Evolutionary conservation across 2,797 vertebrate species (phyloP), one percentile per base, ranked within the genome.

Genomic region (Falco cherrug): DNA sequence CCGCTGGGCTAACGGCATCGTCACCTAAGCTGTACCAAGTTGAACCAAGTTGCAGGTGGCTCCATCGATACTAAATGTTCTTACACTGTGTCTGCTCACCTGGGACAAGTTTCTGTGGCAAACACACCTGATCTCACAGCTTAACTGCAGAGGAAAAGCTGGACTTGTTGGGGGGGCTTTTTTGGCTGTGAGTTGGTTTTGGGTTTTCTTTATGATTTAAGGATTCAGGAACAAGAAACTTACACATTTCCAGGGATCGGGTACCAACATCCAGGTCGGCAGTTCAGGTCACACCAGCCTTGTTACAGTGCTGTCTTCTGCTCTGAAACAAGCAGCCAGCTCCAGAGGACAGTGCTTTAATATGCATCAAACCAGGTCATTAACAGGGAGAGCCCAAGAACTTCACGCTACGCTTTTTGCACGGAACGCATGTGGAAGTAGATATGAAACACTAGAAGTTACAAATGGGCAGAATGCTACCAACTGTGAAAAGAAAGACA

Each of bases 11-110:
- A 28, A 51, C 43, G 48, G 31, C 50, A 29, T 6, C 3, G n/a
- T 7, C 56, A 54, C 1, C n/a, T 29, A 18, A 47, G 31, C 80
- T 73, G 39, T 11, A 25, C 10, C 13, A 29, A 51, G 47, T 2
- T n/a, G 59, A 61, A 79, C 5, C 13, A 29, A 51, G 47, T 2
- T n/a, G 59, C 59, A 79, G 4, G 1, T 7, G 17, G 51, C 43
- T 78, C 57, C 54, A 68, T 26, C 69, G 26, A 17, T 24, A 70
- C 7, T 50, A 67, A 65, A 61, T 5, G 13, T 35, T 59, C 29
- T 18, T 57, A 65, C 17, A 50, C 28, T 1, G 1, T 2, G 3
- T 26, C 41, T 57, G 31, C 25, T 56, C 33, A 33, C n/a, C 0
- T 14, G 21, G 31, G 25, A 70, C 41, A 64, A n/a, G 37, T 12